These are phyloP conservation scores for Harpalus rubripes DNA, from an alignment of 2,888 invertebrate genomes.

Conservation along the genomic window DNA sequence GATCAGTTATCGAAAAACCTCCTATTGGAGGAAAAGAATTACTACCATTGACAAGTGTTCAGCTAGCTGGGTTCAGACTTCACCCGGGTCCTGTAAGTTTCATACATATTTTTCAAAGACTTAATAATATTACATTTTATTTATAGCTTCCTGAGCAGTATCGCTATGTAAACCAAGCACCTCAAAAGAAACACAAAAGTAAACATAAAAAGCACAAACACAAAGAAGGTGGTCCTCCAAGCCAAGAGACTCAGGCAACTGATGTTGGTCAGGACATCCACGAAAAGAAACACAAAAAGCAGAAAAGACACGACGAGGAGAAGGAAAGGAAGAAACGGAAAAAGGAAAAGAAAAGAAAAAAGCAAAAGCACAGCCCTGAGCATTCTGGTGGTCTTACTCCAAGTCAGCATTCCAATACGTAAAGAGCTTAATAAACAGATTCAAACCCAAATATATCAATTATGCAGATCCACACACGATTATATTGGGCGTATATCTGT, in stretches of 20 bases:
- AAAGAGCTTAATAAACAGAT: slow-evolving; percentile 43
- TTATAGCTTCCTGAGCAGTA: slow-evolving; percentile 94
- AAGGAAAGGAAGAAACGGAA: slow-evolving; percentile 95
- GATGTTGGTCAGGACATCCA: slow-evolving; percentile 86
- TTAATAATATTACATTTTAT: slow-evolving; percentile 67
- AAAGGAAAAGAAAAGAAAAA: slow-evolving; percentile 97
- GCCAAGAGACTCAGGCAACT: slow-evolving; percentile 87
- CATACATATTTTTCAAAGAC: slow-evolving; percentile 32
- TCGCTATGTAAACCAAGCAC: slow-evolving; percentile 93
- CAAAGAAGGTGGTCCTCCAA: slow-evolving; percentile 90
- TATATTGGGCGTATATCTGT: slow-evolving; percentile 49
- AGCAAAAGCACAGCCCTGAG: slow-evolving; percentile 95
- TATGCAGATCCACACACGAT: slow-evolving; percentile 30
- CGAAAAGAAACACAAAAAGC: slow-evolving; percentile 97
- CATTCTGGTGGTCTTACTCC: slow-evolving; percentile 85
- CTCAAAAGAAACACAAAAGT: slow-evolving; percentile 95
- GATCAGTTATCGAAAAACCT: slow-evolving; percentile 97
- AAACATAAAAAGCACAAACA: slow-evolving; percentile 97
- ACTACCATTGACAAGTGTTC: slow-evolving; percentile 90
- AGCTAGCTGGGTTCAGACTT: slow-evolving; percentile 94
- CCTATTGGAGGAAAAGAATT: slow-evolving; percentile 95
- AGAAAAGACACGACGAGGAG: slow-evolving; percentile 95
- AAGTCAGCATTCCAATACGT: slow-evolving; percentile 78
- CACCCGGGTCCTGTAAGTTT: slow-evolving; percentile 91
- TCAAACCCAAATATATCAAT: slow-evolving; percentile 34